A percentile compares a stretch with the other conserved stretches of the same genome.
phyloP scores from a whole-genome alignment of 2,113 vertebrate species.

The Himantopus leucocephalus region DNA sequence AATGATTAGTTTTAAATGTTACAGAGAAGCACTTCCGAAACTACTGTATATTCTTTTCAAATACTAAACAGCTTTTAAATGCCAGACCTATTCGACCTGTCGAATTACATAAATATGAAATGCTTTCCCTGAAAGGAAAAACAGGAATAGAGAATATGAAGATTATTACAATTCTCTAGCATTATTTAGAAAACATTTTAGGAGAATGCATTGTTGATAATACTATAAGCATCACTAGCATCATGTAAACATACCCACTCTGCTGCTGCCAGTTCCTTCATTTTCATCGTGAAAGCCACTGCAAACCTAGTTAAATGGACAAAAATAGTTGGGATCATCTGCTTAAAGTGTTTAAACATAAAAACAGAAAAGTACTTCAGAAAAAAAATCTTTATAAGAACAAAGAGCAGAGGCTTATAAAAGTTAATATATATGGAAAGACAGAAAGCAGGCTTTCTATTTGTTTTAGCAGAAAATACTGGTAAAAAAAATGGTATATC shows the following conservation, averaged over 20 bases:
- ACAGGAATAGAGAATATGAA: not conserved
- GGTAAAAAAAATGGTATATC: not conserved
- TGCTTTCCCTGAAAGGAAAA: not conserved
- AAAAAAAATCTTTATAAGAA: not conserved
- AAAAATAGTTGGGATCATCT: constrained; percentile 9
- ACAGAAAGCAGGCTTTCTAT: not conserved
- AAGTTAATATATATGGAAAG: not conserved
- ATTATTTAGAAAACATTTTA: not conserved
- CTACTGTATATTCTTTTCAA: not conserved
- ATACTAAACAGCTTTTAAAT: not conserved
- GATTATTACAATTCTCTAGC: not conserved
- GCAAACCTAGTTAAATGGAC: constrained; percentile 81
- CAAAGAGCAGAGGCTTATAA: not conserved
- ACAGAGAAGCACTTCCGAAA: not conserved
- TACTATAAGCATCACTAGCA: not conserved
- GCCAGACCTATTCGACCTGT: not conserved
- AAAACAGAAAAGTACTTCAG: not conserved
- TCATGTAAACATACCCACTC: constrained; percentile 81
- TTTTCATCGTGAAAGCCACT: constrained; percentile 85
- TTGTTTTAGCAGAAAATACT: not conserved
- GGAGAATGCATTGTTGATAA: not conserved
- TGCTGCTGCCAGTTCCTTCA: constrained; percentile 82
- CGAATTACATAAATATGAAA: not conserved
- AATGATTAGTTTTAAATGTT: not conserved
- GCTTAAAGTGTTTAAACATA: not conserved